Percentiles rank a stretch among this genome's conserved stretches.
phyloP scores from a whole-genome alignment of 2,797 vertebrate genomes.

The Notamacropus eugenii region DNA sequence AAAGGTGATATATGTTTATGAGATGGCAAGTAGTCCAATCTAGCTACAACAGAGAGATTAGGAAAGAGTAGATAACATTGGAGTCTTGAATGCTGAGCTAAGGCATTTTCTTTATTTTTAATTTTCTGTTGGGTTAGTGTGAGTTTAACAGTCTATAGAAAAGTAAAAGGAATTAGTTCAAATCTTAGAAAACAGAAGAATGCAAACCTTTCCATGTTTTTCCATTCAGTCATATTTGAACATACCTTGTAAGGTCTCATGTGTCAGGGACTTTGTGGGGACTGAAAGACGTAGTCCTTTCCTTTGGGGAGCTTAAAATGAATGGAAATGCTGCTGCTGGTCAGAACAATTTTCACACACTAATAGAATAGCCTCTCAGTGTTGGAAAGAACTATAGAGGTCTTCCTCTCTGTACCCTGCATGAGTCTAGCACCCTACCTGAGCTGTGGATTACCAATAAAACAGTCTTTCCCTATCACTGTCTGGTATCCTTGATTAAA shows the following conservation, averaged over 20 bases:
- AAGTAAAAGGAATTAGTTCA: not conserved
- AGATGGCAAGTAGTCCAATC: not conserved
- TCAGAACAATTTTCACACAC: not conserved
- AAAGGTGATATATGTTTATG: not conserved
- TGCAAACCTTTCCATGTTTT: not conserved
- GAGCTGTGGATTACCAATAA: not conserved
- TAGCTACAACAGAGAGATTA: not conserved
- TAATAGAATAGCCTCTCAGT: not conserved
- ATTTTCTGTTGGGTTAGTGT: not conserved
- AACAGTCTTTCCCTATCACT: not conserved
- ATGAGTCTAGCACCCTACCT: not conserved
- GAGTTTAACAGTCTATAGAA: not conserved
- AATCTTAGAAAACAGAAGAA: constrained; percentile 16
- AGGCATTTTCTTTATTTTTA: not conserved
- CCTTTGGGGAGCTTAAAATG: not conserved
- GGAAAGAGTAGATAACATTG: not conserved
- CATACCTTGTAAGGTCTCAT: not conserved
- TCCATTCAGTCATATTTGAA: constrained; percentile 7
- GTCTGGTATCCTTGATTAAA: not conserved
- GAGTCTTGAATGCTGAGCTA: not conserved
- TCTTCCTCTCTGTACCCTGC: not conserved
- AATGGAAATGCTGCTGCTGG: not conserved
- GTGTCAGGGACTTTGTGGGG: not conserved
- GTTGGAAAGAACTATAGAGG: not conserved
- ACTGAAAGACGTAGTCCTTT: not conserved